phyloP scores from a whole-genome alignment of 2,113 vertebrate genomes.

The Ceratotherium simum region DNA sequence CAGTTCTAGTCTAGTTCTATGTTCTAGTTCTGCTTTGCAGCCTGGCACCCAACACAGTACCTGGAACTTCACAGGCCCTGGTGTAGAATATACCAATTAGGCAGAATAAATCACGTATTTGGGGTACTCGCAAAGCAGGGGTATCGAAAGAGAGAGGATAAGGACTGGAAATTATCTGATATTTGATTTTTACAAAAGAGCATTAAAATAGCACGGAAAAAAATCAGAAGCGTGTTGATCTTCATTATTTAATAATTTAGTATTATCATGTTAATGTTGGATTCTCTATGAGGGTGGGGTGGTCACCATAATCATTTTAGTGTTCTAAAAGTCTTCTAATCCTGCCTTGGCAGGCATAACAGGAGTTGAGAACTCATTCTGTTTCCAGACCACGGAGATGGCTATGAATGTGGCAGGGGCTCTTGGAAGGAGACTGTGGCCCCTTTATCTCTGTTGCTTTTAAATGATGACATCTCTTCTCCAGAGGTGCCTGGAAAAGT shows the following conservation, averaged over 20 bases:
- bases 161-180: neutral
- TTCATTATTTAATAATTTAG: neutral
- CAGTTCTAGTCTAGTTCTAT: neutral
- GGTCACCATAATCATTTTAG: neutral
- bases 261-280: neutral
- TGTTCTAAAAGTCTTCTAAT: neutral
- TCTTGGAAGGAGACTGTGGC: neutral
- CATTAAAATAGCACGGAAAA: neutral
- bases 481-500: neutral
- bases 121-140: neutral
- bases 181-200: neutral
- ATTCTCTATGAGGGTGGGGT: neutral
- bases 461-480: neutral
- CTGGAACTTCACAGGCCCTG: no score
- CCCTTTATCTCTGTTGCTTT: neutral
- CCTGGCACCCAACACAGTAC: neutral
- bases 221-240: neutral
- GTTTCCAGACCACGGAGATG: neutral
- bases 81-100: neutral
- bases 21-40: neutral
- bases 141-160: neutral
- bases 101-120: neutral
- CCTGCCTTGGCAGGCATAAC: neutral
- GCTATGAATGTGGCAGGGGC: rapidly evolving
- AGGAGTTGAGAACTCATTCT: neutral